Conservation (phyloP, 2,797 vertebrate species). For the Poecilia wingei region DNA sequence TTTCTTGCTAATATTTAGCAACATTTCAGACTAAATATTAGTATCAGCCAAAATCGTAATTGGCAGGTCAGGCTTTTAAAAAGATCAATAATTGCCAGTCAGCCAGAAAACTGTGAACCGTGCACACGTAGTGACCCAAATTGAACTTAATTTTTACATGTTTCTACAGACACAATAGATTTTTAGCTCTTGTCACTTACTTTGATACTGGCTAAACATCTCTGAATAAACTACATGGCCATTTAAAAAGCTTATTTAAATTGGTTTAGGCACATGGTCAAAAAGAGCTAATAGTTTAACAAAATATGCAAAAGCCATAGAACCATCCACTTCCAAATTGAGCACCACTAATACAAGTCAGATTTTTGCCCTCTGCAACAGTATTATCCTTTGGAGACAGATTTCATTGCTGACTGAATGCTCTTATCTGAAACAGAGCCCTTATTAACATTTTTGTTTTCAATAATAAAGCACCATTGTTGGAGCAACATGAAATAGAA, state of each 20-base stretch:
- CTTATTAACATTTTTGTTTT: slow-evolving; percentile 21
- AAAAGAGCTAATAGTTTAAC: not conserved
- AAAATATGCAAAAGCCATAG: not conserved
- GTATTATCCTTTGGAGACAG: not conserved
- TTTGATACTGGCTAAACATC: not conserved
- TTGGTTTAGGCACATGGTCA: not conserved
- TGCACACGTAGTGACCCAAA: not conserved
- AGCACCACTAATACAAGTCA: not conserved
- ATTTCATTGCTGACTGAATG: not conserved
- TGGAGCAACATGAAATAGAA: slow-evolving; percentile 5
- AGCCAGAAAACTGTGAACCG: too few relatives aligned
- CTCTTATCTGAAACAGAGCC: not conserved
- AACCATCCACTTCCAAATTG: not conserved
- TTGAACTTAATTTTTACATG: not conserved
- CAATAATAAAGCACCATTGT: slow-evolving; percentile 21
- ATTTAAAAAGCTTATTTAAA: not conserved
- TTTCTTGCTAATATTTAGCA: too few relatives aligned
- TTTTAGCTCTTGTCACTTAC: not conserved
- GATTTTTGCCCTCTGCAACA: not conserved
- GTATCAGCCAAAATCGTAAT: too few relatives aligned
- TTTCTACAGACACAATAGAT: not conserved
- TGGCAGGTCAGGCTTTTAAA: too few relatives aligned
- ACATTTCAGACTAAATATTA: too few relatives aligned
- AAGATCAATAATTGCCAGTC: too few relatives aligned
- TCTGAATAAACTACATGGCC: not conserved